Evolutionary conservation across 2,113 vertebrate species (phyloP).

Genomic region (Salvelinus fontinalis): DNA sequence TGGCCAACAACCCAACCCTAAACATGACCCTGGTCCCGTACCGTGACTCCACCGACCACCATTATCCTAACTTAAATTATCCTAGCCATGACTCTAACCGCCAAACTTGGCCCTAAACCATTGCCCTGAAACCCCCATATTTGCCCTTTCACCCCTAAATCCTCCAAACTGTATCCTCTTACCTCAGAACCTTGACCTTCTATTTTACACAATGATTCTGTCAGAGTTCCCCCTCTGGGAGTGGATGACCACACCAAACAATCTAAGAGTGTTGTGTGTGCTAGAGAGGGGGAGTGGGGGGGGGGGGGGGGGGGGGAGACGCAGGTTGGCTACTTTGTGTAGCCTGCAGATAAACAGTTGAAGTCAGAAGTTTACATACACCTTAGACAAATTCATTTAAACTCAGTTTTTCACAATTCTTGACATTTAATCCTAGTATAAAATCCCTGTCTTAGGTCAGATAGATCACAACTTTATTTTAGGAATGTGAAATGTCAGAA

Average conservation of each 20-base stretch:
- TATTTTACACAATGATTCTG: not conserved
- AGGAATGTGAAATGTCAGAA: too few species aligned
- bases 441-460: too few species aligned
- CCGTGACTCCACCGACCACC: not conserved
- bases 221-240: not conserved
- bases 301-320: not conserved
- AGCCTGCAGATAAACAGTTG: slow-evolving; percentile 27
- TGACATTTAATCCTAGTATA: too few species aligned
- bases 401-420: too few species aligned
- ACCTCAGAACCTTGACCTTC: not conserved
- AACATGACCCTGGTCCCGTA: slow-evolving; percentile 19
- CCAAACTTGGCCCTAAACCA: not conserved
- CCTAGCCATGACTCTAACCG: not conserved
- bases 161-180: not conserved
- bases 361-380: too few species aligned
- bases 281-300: slow-evolving; percentile 10
- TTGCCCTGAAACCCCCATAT: not conserved
- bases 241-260: not conserved
- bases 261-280: slow-evolving; percentile 23
- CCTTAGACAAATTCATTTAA: too few species aligned
- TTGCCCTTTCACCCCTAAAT: not conserved
- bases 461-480: too few species aligned
- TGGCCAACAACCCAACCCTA: slow-evolving; percentile 36
- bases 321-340: slow-evolving; percentile 33
- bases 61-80: not conserved